Conservation (phyloP, 2,113 vertebrate genomes). For the Lasiurus cinereus region DNA sequence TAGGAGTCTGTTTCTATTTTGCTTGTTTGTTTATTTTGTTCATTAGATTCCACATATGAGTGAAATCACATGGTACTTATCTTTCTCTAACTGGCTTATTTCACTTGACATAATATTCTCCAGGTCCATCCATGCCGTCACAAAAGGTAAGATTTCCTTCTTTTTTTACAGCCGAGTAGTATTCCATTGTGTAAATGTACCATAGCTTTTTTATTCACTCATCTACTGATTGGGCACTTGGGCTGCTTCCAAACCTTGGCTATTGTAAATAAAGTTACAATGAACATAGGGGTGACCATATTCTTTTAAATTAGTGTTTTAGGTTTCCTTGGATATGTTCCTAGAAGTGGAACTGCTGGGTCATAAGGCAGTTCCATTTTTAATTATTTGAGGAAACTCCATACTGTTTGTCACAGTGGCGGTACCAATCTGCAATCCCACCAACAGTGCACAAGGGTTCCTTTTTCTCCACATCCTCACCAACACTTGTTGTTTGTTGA, state of each 20-base stretch:
- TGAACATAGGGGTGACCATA: neutral
- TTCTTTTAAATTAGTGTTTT: neutral
- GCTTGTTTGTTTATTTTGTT: neutral
- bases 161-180: neutral
- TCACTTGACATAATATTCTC: neutral
- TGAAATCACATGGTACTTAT: neutral
- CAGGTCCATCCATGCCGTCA: neutral
- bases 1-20: neutral
- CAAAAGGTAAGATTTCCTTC: neutral
- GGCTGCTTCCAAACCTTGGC: neutral
- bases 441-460: neutral
- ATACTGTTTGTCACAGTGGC: neutral
- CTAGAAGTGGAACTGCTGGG: neutral
- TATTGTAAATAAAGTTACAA: neutral
- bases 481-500: neutral
- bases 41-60: neutral
- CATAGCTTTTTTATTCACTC: neutral
- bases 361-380: neutral
- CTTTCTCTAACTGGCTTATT: neutral
- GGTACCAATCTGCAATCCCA: neutral
- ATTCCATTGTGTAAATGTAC: neutral
- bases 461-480: neutral
- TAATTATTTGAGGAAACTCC: neutral
- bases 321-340: neutral
- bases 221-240: neutral